Evolutionary conservation across 2,797 vertebrate genomes (phyloP).

Genomic region (Gymnoscopelus microlampas): DNA sequence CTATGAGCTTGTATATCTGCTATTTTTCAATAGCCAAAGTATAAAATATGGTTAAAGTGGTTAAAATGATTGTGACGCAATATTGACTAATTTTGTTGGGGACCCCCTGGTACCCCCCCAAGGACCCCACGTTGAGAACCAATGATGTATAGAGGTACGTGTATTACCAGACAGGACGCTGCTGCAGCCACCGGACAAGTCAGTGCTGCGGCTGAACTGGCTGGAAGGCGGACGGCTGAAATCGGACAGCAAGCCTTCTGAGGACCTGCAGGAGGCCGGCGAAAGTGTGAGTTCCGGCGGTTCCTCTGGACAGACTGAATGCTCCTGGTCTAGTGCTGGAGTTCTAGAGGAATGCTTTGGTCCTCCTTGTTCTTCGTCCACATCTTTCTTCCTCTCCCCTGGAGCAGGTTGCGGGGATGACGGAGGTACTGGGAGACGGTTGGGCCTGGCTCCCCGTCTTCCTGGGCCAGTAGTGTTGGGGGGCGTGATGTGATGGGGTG

Average conservation of each 20-base stretch:
- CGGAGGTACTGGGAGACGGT: neutral
- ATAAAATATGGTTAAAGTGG: too few relatives aligned
- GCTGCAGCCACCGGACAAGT: constrained; percentile 55
- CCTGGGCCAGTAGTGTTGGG: neutral
- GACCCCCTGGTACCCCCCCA: too few relatives aligned
- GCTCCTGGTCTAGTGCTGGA: neutral
- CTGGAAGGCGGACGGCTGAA: constrained; percentile 51
- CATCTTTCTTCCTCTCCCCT: constrained; percentile 8
- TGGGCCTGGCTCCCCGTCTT: neutral
- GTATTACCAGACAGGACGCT: constrained; percentile 50
- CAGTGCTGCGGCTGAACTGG: constrained; percentile 62
- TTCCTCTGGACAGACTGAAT: constrained; percentile 7
- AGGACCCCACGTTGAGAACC: too few relatives aligned
- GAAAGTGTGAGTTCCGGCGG: neutral
- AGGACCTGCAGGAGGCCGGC: constrained; percentile 18
- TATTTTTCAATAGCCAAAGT: too few relatives aligned
- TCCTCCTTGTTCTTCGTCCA: neutral
- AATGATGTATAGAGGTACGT: too few relatives aligned
- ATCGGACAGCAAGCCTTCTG: constrained; percentile 49
- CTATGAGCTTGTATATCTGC: too few relatives aligned
- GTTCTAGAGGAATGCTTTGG: neutral
- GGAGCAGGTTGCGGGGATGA: neutral
- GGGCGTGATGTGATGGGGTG: neutral
- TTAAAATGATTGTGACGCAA: too few relatives aligned
- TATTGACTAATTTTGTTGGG: too few relatives aligned